Conservation (phyloP, 2,888 invertebrate species). For the Nebria salina region DNA sequence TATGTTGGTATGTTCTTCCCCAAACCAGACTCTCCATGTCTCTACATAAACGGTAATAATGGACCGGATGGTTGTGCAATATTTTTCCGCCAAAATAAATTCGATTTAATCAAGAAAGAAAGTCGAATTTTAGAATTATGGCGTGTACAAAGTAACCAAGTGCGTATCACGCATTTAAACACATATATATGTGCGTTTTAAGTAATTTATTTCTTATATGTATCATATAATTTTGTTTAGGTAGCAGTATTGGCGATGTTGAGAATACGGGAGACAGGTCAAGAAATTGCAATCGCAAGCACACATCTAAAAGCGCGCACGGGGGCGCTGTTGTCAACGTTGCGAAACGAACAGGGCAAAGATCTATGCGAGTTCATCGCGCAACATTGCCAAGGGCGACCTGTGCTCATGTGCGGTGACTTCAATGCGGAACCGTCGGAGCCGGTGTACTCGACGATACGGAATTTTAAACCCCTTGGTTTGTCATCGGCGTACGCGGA, state of each 20-base stretch:
- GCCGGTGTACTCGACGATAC: constrained; percentile 72
- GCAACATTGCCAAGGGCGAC: constrained; percentile 63
- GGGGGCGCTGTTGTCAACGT: constrained; percentile 72
- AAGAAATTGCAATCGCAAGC: constrained; percentile 73
- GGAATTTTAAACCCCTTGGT: constrained; percentile 61
- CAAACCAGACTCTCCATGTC: constrained; percentile 81
- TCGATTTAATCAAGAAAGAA: constrained; percentile 68
- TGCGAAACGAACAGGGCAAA: constrained; percentile 77
- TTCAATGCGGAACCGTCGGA: constrained; percentile 81
- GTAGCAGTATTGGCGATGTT: constrained; percentile 71
- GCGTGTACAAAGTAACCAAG: constrained; percentile 79
- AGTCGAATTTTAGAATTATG: constrained; percentile 75
- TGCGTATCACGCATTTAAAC: constrained; percentile 52
- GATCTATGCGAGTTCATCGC: constrained; percentile 70
- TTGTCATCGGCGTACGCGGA: constrained; percentile 68
- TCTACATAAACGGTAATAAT: constrained; percentile 75
- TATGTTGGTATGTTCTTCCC: constrained; percentile 77
- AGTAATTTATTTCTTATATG: neutral
- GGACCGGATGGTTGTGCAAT: constrained; percentile 84
- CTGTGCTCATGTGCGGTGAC: constrained; percentile 76
- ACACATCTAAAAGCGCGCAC: constrained; percentile 80
- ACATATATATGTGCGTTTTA: neutral
- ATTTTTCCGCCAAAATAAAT: constrained; percentile 73
- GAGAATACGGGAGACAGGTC: constrained; percentile 65
- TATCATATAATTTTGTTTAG: constrained; percentile 55